Evolutionary conservation across 2,888 invertebrate species (phyloP).

Genomic region (Conus canariensis): DNA sequence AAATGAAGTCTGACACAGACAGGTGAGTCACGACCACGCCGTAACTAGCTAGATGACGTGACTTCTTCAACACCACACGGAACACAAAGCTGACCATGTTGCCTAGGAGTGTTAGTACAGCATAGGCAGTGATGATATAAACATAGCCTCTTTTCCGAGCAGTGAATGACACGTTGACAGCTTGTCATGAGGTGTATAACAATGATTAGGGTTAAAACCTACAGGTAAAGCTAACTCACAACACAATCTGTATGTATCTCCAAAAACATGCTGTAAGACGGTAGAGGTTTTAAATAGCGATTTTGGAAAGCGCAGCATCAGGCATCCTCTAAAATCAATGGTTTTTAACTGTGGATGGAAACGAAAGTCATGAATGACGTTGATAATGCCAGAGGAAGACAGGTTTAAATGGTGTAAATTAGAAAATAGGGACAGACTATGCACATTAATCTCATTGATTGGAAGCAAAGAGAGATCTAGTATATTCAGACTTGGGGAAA

Average conservation of each 20-base stretch:
- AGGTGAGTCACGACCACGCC: not conserved
- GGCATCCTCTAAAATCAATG: not conserved
- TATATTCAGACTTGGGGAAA: not conserved
- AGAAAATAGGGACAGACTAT: not conserved
- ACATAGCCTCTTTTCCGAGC: not conserved
- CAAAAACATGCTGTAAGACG: not conserved
- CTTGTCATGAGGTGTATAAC: not conserved
- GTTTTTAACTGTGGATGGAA: not conserved
- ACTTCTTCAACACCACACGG: not conserved
- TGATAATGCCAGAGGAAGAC: not conserved
- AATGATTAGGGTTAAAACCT: not conserved
- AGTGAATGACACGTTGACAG: not conserved
- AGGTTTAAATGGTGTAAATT: not conserved
- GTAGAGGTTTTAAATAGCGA: not conserved
- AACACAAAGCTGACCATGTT: not conserved
- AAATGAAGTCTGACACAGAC: not conserved
- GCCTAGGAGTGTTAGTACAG: not conserved
- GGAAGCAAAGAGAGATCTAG: not conserved
- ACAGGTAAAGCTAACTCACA: not conserved
- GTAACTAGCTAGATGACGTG: not conserved
- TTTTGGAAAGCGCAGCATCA: not conserved
- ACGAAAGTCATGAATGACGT: not conserved
- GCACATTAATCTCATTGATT: not conserved
- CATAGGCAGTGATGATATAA: not conserved
- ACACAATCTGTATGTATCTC: not conserved